Evolutionary conservation across 2,888 invertebrate genomes (phyloP).

Genomic region (Desoria tigrina): DNA sequence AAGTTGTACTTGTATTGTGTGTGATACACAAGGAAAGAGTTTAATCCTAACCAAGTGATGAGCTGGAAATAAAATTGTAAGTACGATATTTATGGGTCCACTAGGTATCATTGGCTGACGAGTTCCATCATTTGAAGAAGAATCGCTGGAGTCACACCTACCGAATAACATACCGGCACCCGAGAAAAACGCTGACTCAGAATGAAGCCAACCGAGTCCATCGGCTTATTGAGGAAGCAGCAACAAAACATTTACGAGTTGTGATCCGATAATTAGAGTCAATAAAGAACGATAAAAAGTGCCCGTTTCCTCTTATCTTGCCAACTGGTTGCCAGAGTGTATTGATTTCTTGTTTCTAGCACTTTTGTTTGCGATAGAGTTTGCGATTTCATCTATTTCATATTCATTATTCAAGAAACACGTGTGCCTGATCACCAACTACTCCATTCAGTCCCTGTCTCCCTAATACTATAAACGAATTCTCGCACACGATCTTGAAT

Average conservation of each 20-base stretch:
- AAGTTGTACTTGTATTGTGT: not conserved
- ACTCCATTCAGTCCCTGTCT: no score
- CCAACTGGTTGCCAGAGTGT: slow-evolving; percentile 3
- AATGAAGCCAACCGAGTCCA: slow-evolving; percentile 85
- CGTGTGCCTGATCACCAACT: slow-evolving; percentile 33
- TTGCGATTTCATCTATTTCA: slow-evolving; percentile 16
- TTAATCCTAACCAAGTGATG: no score
- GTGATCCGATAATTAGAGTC: slow-evolving; percentile 56
- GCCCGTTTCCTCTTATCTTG: slow-evolving; percentile 1
- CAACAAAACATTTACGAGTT: slow-evolving; percentile 60
- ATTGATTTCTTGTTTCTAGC: slow-evolving; percentile 6
- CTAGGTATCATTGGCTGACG: slow-evolving; percentile 78
- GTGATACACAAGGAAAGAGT: not conserved
- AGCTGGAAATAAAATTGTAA: not conserved
- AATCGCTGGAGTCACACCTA: slow-evolving; percentile 84
- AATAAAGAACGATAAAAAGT: slow-evolving; percentile 25
- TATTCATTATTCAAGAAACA: slow-evolving; percentile 44
- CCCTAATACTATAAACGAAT: no score
- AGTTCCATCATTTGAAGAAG: slow-evolving; percentile 81
- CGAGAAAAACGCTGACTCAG: slow-evolving; percentile 84
- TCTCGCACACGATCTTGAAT: no score
- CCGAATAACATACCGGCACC: slow-evolving; percentile 86
- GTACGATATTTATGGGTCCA: not conserved
- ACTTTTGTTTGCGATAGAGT: slow-evolving; percentile 18
- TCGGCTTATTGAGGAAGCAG: slow-evolving; percentile 67